phyloP scores from a whole-genome alignment of 1,140 invertebrate species.

The Leptinotarsa undecemlineata region DNA sequence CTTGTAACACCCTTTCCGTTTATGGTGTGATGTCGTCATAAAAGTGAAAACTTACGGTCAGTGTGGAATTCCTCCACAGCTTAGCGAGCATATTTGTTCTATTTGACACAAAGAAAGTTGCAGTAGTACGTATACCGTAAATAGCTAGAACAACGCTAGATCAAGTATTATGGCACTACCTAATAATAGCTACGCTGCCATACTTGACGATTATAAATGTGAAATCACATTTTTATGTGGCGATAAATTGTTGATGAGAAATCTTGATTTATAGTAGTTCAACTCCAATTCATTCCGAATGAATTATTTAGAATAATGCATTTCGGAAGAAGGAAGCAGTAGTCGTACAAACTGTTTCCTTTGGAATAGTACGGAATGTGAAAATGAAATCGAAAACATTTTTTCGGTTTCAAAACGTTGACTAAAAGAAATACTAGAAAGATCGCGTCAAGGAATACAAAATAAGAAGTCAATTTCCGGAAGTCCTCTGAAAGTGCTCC shows the following conservation, averaged over 20 bases:
- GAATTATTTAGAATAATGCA: background rate
- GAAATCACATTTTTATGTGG: constrained; percentile 8
- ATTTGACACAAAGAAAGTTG: constrained; percentile 3
- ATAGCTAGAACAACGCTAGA: background rate
- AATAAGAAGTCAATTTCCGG: no score
- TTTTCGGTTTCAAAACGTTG: no score
- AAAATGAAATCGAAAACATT: no score
- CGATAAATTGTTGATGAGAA: background rate
- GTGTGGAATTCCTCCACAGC: background rate
- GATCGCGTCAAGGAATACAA: no score
- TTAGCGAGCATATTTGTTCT: background rate
- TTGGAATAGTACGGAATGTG: no score
- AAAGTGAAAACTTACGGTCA: constrained; percentile 3
- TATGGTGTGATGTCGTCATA: background rate
- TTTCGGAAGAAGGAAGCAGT: background rate
- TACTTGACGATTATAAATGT: background rate
- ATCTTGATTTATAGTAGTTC: background rate
- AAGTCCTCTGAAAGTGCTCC: no score
- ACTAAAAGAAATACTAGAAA: no score
- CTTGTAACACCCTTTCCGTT: background rate
- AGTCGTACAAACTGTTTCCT: background rate
- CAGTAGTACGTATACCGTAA: background rate
- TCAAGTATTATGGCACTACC: background rate
- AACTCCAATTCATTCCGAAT: background rate
- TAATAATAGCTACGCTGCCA: background rate